These are phyloP conservation scores for Nestor notabilis DNA, from an alignment of 2,113 vertebrate genomes.

Conservation along the genomic window DNA sequence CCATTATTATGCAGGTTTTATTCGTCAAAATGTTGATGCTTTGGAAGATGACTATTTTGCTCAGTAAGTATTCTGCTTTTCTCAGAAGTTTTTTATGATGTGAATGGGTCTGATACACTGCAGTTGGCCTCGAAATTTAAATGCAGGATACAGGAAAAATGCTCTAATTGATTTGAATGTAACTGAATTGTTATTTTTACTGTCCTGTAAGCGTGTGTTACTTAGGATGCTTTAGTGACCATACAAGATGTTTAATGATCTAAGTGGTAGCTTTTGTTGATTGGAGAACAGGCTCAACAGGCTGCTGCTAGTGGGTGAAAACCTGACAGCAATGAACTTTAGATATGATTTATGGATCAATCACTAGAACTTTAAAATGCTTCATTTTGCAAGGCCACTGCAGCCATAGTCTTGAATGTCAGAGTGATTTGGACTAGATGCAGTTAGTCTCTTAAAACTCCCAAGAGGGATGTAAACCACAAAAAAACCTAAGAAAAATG, in stretches of 20 bases:
- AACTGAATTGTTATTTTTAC: background rate
- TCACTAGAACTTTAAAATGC: background rate
- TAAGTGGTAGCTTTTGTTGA: background rate
- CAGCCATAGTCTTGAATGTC: background rate
- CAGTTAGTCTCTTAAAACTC: background rate
- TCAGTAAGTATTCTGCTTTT: constrained; percentile 71
- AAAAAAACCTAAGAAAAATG: background rate
- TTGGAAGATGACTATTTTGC: constrained; percentile 67
- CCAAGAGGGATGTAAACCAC: background rate
- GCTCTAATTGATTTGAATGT: background rate
- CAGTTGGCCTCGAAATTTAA: background rate
- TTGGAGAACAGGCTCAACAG: background rate
- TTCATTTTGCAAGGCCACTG: background rate
- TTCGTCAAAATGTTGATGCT: constrained; percentile 60
- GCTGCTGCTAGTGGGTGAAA: background rate
- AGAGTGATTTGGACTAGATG: background rate
- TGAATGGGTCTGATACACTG: background rate
- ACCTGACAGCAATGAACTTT: background rate
- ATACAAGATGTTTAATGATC: background rate
- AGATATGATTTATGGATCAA: background rate
- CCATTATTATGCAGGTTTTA: constrained; percentile 71
- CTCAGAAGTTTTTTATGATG: background rate
- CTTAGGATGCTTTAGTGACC: background rate
- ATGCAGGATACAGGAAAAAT: background rate
- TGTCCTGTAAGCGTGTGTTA: background rate